Evolutionary conservation across 2,113 vertebrate genomes (phyloP).

Genomic region (Mirza zaza): DNA sequence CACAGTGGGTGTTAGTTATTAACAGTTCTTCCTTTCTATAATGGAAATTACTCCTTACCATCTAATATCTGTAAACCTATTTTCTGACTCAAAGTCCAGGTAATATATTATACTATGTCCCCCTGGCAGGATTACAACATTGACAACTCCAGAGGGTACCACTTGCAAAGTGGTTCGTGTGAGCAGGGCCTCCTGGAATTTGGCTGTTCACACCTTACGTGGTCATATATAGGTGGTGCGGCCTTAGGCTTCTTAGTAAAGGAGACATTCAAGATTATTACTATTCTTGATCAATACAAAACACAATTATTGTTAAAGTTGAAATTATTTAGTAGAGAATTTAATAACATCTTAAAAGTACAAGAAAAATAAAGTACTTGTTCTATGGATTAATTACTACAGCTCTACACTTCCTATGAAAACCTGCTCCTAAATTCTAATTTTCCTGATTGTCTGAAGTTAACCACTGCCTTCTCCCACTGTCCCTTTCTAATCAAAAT

Average conservation of each 20-base stretch:
- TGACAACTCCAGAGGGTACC: not conserved
- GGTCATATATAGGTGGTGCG: not conserved
- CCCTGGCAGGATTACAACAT: too few species aligned
- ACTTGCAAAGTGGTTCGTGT: not conserved
- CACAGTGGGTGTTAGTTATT: not conserved
- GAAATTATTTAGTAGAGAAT: not conserved
- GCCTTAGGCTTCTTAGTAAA: not conserved
- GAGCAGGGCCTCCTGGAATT: not conserved
- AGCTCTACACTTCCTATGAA: not conserved
- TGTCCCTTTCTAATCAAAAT: not conserved
- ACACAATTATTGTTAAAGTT: not conserved
- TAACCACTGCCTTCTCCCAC: not conserved
- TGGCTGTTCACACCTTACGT: not conserved
- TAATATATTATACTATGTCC: not conserved
- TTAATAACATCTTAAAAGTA: not conserved
- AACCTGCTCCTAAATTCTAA: not conserved
- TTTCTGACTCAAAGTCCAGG: not conserved
- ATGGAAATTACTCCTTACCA: not conserved
- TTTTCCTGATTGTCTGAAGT: not conserved
- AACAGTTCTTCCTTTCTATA: not conserved
- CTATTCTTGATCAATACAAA: not conserved
- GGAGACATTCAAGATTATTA: not conserved
- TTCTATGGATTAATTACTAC: not conserved
- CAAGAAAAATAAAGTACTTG: not conserved
- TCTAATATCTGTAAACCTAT: not conserved